phyloP scores from a whole-genome alignment of 2,113 vertebrate genomes.

The Sander lucioperca region DNA sequence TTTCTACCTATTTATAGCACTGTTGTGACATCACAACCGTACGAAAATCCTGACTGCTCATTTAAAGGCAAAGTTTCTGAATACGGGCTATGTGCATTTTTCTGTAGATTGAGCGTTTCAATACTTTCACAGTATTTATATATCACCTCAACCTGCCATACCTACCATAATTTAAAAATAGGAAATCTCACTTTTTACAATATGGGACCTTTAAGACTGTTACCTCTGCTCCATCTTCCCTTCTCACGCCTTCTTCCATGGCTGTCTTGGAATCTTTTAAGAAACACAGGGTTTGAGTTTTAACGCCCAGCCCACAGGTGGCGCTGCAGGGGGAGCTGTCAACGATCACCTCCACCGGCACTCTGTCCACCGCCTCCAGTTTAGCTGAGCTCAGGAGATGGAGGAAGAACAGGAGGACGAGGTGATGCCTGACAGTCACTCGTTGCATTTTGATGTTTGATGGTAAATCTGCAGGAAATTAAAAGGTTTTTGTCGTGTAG shows the following conservation, averaged over 20 bases:
- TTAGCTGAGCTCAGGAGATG: not conserved
- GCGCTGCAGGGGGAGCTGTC: conserved; percentile 85
- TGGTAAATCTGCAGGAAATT: conserved; percentile 2
- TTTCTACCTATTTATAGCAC: too few species aligned
- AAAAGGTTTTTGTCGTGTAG: not conserved
- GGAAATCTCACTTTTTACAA: too few species aligned
- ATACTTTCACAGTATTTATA: too few species aligned
- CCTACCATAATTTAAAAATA: too few species aligned
- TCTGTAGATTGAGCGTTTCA: too few species aligned
- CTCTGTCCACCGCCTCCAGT: conserved; percentile 45
- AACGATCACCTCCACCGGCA: conserved; percentile 57
- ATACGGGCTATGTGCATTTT: too few species aligned
- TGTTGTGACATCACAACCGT: too few species aligned
- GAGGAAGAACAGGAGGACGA: not conserved
- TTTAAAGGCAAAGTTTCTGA: too few species aligned
- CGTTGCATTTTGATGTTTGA: conserved; percentile 16
- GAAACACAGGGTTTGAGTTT: conserved; percentile 83
- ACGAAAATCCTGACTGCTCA: too few species aligned
- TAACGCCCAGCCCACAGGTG: conserved; percentile 90
- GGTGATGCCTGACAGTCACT: not conserved
- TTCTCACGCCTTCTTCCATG: conserved; percentile 1
- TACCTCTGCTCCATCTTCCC: conserved; percentile 10
- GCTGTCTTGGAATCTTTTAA: conserved; percentile 56
- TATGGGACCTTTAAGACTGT: not conserved
- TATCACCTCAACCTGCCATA: too few species aligned